Evolutionary conservation across 2,113 vertebrate genomes (phyloP).

Genomic region (Pleuronectes platessa): DNA sequence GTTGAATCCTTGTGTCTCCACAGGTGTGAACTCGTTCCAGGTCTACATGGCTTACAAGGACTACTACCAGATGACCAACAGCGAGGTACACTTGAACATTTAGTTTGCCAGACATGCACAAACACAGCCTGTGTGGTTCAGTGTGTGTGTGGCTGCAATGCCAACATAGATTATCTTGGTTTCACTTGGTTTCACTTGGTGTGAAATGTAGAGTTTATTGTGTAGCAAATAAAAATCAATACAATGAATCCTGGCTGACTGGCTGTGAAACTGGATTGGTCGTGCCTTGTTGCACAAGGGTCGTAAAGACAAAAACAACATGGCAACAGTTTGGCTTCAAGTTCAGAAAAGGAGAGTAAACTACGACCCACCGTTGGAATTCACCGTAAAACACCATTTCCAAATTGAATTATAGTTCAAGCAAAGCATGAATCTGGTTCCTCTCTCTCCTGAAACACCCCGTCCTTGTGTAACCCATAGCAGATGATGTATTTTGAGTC

Average conservation of each 20-base stretch:
- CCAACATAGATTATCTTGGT: not conserved
- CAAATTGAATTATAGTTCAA: not conserved
- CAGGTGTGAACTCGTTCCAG: conserved; percentile 97
- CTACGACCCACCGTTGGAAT: not conserved
- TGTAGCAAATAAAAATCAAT: too few relatives aligned
- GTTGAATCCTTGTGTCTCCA: conserved; percentile 21
- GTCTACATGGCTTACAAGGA: conserved; percentile 99
- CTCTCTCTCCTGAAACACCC: not conserved
- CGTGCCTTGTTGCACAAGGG: too few relatives aligned
- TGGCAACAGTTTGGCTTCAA: not conserved
- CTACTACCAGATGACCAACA: conserved; percentile 97
- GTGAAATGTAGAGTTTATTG: too few relatives aligned
- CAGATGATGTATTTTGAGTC: conserved; percentile 1
- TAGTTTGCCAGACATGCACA: not conserved
- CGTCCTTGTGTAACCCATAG: conserved; percentile 4
- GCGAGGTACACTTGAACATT: conserved; percentile 84
- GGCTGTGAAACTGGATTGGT: too few relatives aligned
- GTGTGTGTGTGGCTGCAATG: not conserved
- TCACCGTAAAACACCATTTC: not conserved
- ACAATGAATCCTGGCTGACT: too few relatives aligned
- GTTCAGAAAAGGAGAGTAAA: not conserved
- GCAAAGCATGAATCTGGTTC: not conserved
- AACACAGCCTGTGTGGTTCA: too few relatives aligned
- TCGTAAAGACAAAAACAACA: not conserved
- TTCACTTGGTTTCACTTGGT: too few relatives aligned